phyloP scores from a whole-genome alignment of 2,113 vertebrate species.

The Bos javanicus region DNA sequence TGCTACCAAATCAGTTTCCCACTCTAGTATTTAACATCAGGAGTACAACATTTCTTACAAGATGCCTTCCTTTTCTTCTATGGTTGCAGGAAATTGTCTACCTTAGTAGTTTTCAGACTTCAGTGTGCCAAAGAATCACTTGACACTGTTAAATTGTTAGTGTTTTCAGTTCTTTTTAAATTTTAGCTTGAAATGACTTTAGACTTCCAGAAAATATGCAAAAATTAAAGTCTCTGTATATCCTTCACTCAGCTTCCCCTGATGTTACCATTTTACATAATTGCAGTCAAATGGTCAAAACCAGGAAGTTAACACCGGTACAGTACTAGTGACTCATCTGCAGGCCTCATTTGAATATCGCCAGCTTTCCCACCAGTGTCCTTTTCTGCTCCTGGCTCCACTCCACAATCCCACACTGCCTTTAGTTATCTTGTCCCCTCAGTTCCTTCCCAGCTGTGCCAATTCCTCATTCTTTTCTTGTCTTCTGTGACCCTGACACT shows the following conservation, averaged over 20 bases:
- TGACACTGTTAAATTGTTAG: not conserved
- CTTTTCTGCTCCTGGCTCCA: not conserved
- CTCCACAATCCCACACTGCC: not conserved
- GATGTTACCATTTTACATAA: not conserved
- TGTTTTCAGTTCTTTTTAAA: not conserved
- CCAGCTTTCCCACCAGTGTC: not conserved
- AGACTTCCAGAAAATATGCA: not conserved
- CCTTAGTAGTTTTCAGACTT: slow-evolving; percentile 15
- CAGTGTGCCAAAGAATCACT: not conserved
- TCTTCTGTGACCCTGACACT: not conserved
- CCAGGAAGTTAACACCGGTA: not conserved
- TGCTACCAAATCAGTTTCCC: not conserved
- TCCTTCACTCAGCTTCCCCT: not conserved
- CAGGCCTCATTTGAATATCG: not conserved
- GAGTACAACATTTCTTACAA: not conserved
- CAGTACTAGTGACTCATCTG: not conserved
- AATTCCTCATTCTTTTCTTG: not conserved
- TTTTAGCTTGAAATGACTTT: slow-evolving; percentile 31
- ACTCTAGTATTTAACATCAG: not conserved
- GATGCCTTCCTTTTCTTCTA: not conserved
- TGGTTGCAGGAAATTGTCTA: not conserved
- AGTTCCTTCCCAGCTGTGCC: not conserved
- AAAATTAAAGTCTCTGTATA: not conserved
- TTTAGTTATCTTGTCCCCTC: not conserved
- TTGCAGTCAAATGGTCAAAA: not conserved